These are phyloP conservation scores for Bemisia tabaci DNA, from an alignment of 1,140 invertebrate genomes.

Conservation along the genomic window DNA sequence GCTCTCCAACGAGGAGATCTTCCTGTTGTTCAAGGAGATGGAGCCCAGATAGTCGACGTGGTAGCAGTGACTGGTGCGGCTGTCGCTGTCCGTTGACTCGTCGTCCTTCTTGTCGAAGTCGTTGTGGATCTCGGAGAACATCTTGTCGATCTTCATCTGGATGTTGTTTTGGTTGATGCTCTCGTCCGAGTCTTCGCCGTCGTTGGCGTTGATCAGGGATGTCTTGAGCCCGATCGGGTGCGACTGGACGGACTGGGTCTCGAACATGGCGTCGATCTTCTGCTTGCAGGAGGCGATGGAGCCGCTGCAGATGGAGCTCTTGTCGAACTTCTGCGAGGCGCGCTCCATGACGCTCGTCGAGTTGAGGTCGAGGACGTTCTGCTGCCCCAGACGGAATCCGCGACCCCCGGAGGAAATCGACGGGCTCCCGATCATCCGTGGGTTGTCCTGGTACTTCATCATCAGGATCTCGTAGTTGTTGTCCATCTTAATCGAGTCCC, in stretches of 20 bases:
- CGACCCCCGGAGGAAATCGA: neutral
- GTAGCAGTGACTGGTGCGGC: conserved; percentile 39
- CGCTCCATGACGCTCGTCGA: neutral
- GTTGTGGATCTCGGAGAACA: conserved; percentile 49
- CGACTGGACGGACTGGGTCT: conserved; percentile 24
- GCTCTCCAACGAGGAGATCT: conserved; percentile 65
- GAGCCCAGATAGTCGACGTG: conserved; percentile 71
- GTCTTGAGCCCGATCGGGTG: neutral
- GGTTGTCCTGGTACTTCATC: neutral
- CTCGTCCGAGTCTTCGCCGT: conserved; percentile 7
- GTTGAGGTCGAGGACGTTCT: neutral
- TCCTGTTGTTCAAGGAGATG: conserved; percentile 49
- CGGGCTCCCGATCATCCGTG: neutral
- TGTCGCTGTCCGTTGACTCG: neutral
- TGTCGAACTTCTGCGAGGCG: neutral
- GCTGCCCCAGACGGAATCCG: neutral
- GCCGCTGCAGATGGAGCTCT: conserved; percentile 34
- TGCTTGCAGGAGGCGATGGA: conserved; percentile 50
- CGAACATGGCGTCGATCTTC: conserved; percentile 67
- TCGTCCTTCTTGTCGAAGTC: conserved; percentile 8
- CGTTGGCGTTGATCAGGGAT: conserved; percentile 5
- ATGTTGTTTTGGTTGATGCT: conserved; percentile 48
- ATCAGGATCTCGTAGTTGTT: neutral
- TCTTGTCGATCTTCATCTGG: conserved; percentile 68
- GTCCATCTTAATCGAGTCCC: neutral